These are phyloP conservation scores for Papilio demoleus DNA, from an alignment of 2,888 invertebrate species.

Conservation along the genomic window DNA sequence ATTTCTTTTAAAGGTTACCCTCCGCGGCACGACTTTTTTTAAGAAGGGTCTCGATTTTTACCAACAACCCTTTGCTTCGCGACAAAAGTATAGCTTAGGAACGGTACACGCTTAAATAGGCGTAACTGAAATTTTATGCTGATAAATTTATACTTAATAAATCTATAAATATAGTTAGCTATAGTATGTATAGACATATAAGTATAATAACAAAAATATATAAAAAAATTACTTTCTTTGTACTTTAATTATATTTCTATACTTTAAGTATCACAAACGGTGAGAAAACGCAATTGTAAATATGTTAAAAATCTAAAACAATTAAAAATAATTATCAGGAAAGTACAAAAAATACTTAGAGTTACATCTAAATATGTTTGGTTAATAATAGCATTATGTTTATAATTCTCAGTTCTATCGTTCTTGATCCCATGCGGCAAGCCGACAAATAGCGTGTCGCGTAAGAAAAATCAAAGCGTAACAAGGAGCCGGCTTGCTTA, in stretches of 20 bases:
- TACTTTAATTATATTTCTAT: too few species aligned
- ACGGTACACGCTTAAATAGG: constrained; percentile 53
- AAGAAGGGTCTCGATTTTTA: constrained; percentile 73
- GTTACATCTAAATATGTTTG: background rate
- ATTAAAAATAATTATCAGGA: too few species aligned
- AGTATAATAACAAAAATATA: too few species aligned
- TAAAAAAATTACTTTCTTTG: too few species aligned
- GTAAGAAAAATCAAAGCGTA: constrained; percentile 79
- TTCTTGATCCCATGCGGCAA: constrained; percentile 46
- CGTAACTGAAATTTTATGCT: constrained; percentile 51
- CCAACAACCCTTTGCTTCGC: constrained; percentile 74
- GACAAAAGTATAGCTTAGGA: constrained; percentile 75
- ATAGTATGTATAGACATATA: too few species aligned
- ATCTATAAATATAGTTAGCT: too few species aligned
- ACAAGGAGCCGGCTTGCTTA: constrained; percentile 78
- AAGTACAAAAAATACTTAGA: background rate
- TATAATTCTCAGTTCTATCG: constrained; percentile 49
- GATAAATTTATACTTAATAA: too few species aligned
- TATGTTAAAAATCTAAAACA: too few species aligned
- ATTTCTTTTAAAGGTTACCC: constrained; percentile 64
- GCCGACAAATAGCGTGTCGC: constrained; percentile 79
- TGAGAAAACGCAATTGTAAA: too few species aligned
- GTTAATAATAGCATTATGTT: background rate
- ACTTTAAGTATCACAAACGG: background rate
- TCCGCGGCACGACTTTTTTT: constrained; percentile 71